Conservation (phyloP, 2,797 vertebrate genomes). For the Sebastes itinus region DNA sequence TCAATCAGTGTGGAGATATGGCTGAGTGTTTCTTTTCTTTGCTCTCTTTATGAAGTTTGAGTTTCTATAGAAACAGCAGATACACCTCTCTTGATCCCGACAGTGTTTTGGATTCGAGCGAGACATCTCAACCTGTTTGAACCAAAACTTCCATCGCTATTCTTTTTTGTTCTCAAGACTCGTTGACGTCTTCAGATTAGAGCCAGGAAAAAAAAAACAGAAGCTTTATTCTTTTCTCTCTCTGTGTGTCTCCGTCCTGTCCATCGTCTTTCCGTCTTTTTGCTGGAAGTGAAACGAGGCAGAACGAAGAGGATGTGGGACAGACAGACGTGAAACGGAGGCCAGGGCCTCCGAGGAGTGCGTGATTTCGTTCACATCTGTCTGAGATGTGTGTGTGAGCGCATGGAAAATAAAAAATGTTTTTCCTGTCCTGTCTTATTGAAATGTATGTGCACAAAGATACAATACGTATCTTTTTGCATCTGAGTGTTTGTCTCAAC, state of each 20-base stretch:
- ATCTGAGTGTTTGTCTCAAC: conserved; percentile 67
- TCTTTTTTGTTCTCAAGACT: not conserved
- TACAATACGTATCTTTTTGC: conserved; percentile 14
- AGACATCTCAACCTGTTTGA: conserved; percentile 18
- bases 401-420: not conserved
- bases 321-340: conserved; percentile 83
- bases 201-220: conserved; percentile 12
- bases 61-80: not conserved
- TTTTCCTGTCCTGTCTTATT: conserved; percentile 29
- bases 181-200: conserved; percentile 22
- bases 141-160: not conserved
- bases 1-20: not conserved
- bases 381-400: not conserved
- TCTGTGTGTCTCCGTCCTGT: conserved; percentile 32
- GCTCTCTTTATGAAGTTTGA: not conserved
- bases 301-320: conserved; percentile 80
- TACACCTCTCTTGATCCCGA: too few species aligned
- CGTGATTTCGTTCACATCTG: conserved; percentile 5
- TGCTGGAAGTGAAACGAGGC: conserved; percentile 78
- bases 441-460: conserved; percentile 19
- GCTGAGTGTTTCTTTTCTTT: not conserved
- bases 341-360: conserved; percentile 68
- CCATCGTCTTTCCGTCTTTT: conserved; percentile 63
- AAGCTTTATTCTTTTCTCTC: conserved; percentile 31
- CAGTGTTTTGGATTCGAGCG: not conserved